Conservation (phyloP, 2,113 vertebrate species). For the Podarcis cretensis region DNA sequence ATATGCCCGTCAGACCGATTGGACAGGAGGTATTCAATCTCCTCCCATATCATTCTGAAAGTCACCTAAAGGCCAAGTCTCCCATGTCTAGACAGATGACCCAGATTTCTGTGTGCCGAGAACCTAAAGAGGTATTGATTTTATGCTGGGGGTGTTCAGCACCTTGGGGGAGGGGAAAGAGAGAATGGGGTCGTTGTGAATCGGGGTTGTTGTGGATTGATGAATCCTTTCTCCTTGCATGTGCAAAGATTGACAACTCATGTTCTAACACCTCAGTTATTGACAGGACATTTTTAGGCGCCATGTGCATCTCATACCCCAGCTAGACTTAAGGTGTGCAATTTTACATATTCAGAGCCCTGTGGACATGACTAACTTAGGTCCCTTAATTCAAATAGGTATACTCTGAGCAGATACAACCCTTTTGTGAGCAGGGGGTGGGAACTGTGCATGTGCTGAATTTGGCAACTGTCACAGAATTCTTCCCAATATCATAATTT, state of each 20-base stretch:
- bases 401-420: too few species aligned
- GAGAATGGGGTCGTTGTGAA: not conserved
- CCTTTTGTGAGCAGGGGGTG: too few species aligned
- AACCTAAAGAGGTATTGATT: not conserved
- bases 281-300: not conserved
- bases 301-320: not conserved
- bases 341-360: not conserved
- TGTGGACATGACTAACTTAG: too few species aligned
- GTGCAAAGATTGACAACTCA: not conserved
- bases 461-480: not conserved
- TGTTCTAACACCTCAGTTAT: accelerated
- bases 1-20: not conserved
- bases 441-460: not conserved
- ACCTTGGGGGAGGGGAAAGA: not conserved
- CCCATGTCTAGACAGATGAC: not conserved
- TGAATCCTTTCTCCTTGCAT: not conserved
- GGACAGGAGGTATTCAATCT: not conserved
- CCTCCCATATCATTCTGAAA: not conserved
- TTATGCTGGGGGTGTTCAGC: not conserved
- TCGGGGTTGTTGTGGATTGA: not conserved
- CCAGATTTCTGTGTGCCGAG: accelerated
- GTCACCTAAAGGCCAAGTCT: not conserved
- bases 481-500: not conserved
- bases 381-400: too few species aligned
- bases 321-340: not conserved